These are phyloP conservation scores for Recurvirostra avosetta DNA, from an alignment of 2,113 vertebrate species.

Conservation along the genomic window DNA sequence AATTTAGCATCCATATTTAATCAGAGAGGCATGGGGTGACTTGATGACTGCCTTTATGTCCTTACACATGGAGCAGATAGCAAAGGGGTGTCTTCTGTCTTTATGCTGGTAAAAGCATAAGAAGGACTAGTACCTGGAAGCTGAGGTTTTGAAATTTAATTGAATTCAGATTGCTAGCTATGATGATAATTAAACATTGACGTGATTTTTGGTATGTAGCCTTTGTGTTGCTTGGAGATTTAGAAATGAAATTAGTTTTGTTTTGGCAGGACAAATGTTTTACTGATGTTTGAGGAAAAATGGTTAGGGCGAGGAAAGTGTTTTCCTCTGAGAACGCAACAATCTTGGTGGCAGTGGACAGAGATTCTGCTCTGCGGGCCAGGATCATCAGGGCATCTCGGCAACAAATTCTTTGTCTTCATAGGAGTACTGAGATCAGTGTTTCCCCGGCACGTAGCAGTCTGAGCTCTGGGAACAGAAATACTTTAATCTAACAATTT, in stretches of 20 bases:
- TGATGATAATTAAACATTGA: not conserved
- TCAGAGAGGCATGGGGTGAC: not conserved
- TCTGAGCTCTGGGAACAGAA: not conserved
- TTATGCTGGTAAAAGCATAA: not conserved
- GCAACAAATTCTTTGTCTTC: not conserved
- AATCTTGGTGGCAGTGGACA: not conserved
- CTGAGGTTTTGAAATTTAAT: not conserved
- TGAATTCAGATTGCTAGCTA: not conserved
- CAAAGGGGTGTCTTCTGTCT: not conserved
- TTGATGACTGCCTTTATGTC: not conserved
- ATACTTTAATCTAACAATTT: not conserved
- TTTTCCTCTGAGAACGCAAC: not conserved
- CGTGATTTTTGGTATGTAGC: not conserved
- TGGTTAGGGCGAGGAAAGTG: not conserved
- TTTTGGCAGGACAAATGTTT: not conserved
- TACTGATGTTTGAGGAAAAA: not conserved
- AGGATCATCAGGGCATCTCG: not conserved
- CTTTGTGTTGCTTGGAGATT: not conserved
- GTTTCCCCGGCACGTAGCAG: not conserved
- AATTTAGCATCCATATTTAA: not conserved
- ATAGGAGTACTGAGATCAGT: not conserved
- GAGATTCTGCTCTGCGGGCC: not conserved
- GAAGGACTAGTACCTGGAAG: not conserved
- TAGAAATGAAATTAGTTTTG: not conserved
- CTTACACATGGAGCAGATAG: not conserved